Conservation (phyloP, 2,888 invertebrate species). For the Patella caerulea region DNA sequence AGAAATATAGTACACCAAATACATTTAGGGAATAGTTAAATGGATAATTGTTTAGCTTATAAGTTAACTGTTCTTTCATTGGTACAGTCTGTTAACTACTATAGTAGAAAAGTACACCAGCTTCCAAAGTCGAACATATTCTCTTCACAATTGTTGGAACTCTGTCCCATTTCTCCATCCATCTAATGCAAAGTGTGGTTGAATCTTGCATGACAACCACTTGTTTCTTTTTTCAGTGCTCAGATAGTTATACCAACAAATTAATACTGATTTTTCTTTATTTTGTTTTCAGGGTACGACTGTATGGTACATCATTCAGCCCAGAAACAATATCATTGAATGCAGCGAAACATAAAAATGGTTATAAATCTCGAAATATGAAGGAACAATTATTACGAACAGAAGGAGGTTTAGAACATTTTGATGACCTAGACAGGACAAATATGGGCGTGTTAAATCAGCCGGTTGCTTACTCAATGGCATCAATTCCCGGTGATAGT, state of each 20-base stretch:
- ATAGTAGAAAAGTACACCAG: too few relatives aligned
- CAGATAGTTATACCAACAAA: too few relatives aligned
- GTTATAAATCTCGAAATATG: constrained; percentile 52
- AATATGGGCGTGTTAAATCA: constrained; percentile 29
- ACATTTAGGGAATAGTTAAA: too few relatives aligned
- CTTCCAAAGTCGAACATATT: too few relatives aligned
- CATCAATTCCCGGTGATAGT: constrained; percentile 24
- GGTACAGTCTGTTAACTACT: too few relatives aligned
- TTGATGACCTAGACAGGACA: constrained; percentile 29
- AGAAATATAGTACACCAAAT: too few relatives aligned
- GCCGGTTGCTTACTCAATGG: constrained; percentile 33
- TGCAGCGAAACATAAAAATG: constrained; percentile 31
- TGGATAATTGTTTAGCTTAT: too few relatives aligned
- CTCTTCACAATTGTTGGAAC: background rate
- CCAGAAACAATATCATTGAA: constrained; percentile 60
- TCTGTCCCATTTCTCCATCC: background rate
- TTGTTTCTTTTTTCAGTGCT: background rate
- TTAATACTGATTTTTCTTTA: constrained; percentile 8
- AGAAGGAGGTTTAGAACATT: constrained; percentile 35
- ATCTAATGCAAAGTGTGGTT: too few relatives aligned
- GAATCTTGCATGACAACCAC: too few relatives aligned
- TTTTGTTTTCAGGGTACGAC: constrained; percentile 46
- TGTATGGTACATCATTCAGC: constrained; percentile 49
- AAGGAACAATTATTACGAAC: constrained; percentile 63
- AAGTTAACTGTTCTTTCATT: too few relatives aligned